These are phyloP conservation scores for Puntigrus tetrazona DNA, from an alignment of 2,113 vertebrate genomes.

Conservation along the genomic window DNA sequence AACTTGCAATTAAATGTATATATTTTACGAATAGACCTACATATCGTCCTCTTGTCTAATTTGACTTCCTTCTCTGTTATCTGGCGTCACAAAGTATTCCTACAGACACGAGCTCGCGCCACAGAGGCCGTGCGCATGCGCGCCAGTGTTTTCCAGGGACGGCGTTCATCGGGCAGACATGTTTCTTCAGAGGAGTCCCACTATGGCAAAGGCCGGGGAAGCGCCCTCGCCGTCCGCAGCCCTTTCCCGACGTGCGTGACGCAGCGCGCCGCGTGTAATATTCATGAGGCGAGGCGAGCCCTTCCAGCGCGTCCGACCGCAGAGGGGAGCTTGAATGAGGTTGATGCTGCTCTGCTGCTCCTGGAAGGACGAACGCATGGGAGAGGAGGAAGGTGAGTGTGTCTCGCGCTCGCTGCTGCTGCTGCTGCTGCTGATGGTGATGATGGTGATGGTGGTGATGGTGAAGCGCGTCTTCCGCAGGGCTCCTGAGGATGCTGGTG, in stretches of 20 bases:
- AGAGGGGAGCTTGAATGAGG: slow-evolving; percentile 81
- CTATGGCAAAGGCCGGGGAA: background rate
- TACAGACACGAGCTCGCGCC: too few species aligned
- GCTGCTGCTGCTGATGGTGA: too few species aligned
- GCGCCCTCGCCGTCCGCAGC: too few species aligned
- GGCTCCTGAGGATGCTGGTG: slow-evolving; percentile 8
- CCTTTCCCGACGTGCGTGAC: too few species aligned
- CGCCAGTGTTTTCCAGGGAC: slow-evolving; percentile 42
- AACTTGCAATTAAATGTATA: too few species aligned
- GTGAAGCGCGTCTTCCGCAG: background rate
- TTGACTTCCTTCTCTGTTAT: background rate
- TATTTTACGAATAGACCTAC: too few species aligned
- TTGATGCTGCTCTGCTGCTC: slow-evolving; percentile 95
- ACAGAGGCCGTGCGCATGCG: background rate
- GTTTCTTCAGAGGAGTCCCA: too few species aligned
- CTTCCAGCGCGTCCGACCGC: slow-evolving; percentile 62
- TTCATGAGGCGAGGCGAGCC: background rate
- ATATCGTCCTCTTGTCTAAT: too few species aligned
- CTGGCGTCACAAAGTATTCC: background rate
- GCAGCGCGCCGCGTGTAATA: background rate
- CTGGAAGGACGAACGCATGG: slow-evolving; percentile 96
- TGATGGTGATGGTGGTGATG: background rate
- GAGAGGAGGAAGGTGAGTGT: slow-evolving; percentile 90
- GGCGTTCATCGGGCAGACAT: too few species aligned
- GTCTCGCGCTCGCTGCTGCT: background rate